Evolutionary conservation across 2,797 vertebrate genomes (phyloP).

Genomic region (Cetoscarus ocellatus): DNA sequence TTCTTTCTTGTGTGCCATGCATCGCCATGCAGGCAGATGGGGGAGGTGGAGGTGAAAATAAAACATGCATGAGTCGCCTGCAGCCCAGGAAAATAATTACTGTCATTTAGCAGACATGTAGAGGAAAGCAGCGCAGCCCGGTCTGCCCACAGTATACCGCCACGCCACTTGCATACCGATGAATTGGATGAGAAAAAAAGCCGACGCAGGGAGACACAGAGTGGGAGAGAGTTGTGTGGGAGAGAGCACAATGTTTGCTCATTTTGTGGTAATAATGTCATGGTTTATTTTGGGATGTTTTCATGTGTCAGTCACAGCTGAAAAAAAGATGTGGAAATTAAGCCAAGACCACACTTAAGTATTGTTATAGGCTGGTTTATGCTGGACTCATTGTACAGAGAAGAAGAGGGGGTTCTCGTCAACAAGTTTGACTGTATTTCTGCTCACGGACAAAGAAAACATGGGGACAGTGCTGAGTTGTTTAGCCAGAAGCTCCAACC

Average conservation of each 20-base stretch:
- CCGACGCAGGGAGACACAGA: slow-evolving; percentile 35
- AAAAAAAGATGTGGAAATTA: slow-evolving; percentile 42
- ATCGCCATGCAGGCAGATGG: slow-evolving; percentile 77
- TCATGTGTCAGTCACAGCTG: slow-evolving; percentile 39
- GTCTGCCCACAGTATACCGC: slow-evolving; percentile 71
- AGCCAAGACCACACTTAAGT: too few relatives aligned
- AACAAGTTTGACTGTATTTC: too few relatives aligned
- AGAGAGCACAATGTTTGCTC: slow-evolving; percentile 37
- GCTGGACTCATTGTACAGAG: too few relatives aligned
- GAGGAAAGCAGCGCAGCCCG: slow-evolving; percentile 72
- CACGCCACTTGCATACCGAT: slow-evolving; percentile 77
- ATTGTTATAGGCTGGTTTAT: too few relatives aligned
- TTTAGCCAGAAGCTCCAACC: too few relatives aligned
- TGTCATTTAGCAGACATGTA: slow-evolving; percentile 86
- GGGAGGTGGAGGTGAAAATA: slow-evolving; percentile 82
- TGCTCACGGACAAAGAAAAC: too few relatives aligned
- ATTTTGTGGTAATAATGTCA: slow-evolving; percentile 53
- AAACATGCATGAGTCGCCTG: slow-evolving; percentile 85
- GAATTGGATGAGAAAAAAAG: slow-evolving; percentile 57
- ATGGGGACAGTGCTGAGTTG: too few relatives aligned
- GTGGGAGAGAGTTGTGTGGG: slow-evolving; percentile 45
- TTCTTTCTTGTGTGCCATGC: slow-evolving; percentile 59
- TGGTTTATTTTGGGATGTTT: slow-evolving; percentile 61
- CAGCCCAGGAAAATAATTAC: slow-evolving; percentile 86
- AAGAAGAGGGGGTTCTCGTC: too few relatives aligned